Base-by-base conservation (phyloP, 2,888 invertebrate species). In the Ptilodon capucinus region DNA sequence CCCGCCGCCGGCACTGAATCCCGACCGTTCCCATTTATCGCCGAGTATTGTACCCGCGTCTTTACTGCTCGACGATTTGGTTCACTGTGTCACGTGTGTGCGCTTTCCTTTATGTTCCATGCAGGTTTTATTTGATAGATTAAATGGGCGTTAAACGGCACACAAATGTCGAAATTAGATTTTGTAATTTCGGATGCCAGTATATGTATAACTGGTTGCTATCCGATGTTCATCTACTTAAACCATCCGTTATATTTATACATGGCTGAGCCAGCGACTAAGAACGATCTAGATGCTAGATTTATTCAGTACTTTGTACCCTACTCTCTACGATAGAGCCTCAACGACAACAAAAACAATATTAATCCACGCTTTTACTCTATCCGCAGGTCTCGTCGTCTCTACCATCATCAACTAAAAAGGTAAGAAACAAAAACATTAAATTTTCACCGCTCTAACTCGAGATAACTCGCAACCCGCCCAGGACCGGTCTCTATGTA, bases 11-110 rank as follows among this genome's bases (percentile, higher is more conserved):
- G 68, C 78, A 69, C 72, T 74, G 78, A 82, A 84, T 77, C 78
- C 75, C 71, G 67, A 73, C 76, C 77, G 74, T 79, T 81, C 76
- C 75, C 84, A 84, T 86, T 86, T 88, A 86, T 86, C 81, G 76
- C 69, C 67, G 63, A 68, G 72, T 75, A 80, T 79, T 79, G 79
- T 77, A 74, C 67, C 59, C 63, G 63, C 48, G 59, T 56, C 71
- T 46, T 71, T 76, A 73, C 73, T 70, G 64, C 61, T 58, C 56
- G 51, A 50, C 64, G 71, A 76, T 76, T 72, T 67, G 66, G 68
- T 70, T 72, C 71, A 72, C 59, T 72, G 57, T 72, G 75, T 62
- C 68, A 71, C 60, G 46, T 40, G 16, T 25, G 39, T 30, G 39
- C 35, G 46, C 41, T 55, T 53, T 50, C 48, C 44, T 53, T 49